Percentiles rank a stretch among this genome's conserved stretches.
Conservation (phyloP, 2,888 invertebrate species). For the Bibio marci region DNA sequence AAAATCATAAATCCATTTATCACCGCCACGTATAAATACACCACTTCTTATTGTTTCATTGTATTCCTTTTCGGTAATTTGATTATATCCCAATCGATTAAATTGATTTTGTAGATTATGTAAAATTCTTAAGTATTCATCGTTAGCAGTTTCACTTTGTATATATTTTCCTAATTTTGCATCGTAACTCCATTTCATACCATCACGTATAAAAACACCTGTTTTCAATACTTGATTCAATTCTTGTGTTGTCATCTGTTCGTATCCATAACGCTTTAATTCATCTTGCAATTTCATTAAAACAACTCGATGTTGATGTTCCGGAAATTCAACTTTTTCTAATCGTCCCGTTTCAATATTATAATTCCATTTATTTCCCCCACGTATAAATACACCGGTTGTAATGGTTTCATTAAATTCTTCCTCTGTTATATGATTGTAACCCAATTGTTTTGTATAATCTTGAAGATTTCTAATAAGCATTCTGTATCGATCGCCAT, state of each 20-base stretch:
- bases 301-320: too few species aligned
- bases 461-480: background rate
- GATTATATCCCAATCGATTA: background rate
- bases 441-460: background rate
- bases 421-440: conserved; percentile 1
- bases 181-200: too few species aligned
- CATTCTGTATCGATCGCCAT: background rate
- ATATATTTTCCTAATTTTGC: too few species aligned
- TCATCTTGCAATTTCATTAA: too few species aligned
- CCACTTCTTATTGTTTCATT: background rate
- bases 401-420: conserved; percentile 5
- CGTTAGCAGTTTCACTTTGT: background rate
- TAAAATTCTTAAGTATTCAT: background rate
- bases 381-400: background rate
- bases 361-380: conserved; percentile 2
- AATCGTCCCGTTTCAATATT: conserved; percentile 1
- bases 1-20: background rate
- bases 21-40: background rate
- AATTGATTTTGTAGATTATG: background rate
- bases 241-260: too few species aligned
- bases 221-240: too few species aligned
- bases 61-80: background rate
- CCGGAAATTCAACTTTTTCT: too few species aligned
- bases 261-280: too few species aligned
- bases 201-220: too few species aligned